phyloP scores from a whole-genome alignment of 2,797 vertebrate genomes.

The Hemitrygon akajei region DNA sequence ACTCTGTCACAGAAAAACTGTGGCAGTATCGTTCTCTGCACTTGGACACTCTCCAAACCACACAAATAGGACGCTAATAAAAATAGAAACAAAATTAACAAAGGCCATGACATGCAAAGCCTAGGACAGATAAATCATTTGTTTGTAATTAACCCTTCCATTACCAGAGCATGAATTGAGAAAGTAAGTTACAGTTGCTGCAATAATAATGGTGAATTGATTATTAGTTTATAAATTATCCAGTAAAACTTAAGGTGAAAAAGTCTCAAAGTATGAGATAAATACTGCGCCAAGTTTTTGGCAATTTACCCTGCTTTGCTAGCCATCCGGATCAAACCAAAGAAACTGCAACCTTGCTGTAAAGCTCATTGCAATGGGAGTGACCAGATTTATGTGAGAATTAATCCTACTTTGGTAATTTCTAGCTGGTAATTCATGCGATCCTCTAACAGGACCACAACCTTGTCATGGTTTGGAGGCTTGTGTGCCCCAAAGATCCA shows the following conservation, averaged over 20 bases:
- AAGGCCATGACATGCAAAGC: neutral
- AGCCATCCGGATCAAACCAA: neutral
- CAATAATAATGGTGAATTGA: neutral
- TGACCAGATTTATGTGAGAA: neutral
- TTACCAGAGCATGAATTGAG: neutral
- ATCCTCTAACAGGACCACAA: too few relatives aligned
- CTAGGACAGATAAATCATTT: neutral
- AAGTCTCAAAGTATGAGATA: neutral
- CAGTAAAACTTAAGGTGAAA: neutral
- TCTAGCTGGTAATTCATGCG: neutral
- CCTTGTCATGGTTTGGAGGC: too few relatives aligned
- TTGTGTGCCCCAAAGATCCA: too few relatives aligned
- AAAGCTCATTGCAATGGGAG: neutral
- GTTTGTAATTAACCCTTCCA: neutral
- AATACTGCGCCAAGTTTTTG: neutral
- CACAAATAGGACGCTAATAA: neutral
- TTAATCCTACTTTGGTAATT: neutral
- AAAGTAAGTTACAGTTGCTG: neutral
- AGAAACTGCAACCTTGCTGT: neutral
- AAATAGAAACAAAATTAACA: neutral
- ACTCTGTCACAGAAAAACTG: neutral
- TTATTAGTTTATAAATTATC: neutral
- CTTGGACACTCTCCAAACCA: neutral
- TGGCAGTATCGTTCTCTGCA: neutral
- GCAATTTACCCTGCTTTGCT: neutral